Evolutionary conservation across 2,888 invertebrate species (phyloP).

Genomic region (Spodoptera littoralis): DNA sequence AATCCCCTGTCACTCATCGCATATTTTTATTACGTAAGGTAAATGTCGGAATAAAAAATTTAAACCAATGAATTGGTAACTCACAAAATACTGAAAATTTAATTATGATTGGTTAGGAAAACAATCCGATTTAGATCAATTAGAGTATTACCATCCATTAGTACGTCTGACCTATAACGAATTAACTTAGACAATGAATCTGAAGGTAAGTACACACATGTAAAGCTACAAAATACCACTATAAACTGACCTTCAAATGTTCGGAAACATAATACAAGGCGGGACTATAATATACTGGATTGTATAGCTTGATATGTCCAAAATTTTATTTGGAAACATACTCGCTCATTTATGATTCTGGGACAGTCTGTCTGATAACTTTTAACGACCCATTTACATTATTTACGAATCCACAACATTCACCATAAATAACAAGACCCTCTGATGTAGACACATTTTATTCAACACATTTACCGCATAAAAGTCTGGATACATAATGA

Average conservation of each 20-base stretch:
- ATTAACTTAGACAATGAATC: slow-evolving; percentile 23
- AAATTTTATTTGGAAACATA: too few relatives aligned
- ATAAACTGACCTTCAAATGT: background rate
- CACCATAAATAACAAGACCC: slow-evolving; percentile 29
- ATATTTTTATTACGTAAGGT: too few relatives aligned
- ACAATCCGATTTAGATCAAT: slow-evolving; percentile 35
- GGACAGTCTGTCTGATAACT: slow-evolving; percentile 18
- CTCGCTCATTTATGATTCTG: background rate
- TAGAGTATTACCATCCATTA: slow-evolving; percentile 38
- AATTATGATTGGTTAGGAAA: slow-evolving; percentile 20
- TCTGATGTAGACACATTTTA: slow-evolving; percentile 33
- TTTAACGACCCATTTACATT: slow-evolving; percentile 37
- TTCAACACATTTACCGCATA: slow-evolving; percentile 21
- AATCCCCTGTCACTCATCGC: too few relatives aligned
- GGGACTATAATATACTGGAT: too few relatives aligned
- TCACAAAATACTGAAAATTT: too few relatives aligned
- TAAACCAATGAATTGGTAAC: too few relatives aligned
- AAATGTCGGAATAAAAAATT: too few relatives aligned
- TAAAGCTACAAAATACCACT: too few relatives aligned
- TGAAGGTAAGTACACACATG: slow-evolving; percentile 4
- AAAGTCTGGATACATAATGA: slow-evolving; percentile 33
- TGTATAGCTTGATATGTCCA: too few relatives aligned
- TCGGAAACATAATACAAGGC: background rate
- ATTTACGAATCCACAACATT: slow-evolving; percentile 43
- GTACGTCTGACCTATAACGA: slow-evolving; percentile 36